Conservation (phyloP, 2,113 vertebrate species). For the Panthera tigris region DNA sequence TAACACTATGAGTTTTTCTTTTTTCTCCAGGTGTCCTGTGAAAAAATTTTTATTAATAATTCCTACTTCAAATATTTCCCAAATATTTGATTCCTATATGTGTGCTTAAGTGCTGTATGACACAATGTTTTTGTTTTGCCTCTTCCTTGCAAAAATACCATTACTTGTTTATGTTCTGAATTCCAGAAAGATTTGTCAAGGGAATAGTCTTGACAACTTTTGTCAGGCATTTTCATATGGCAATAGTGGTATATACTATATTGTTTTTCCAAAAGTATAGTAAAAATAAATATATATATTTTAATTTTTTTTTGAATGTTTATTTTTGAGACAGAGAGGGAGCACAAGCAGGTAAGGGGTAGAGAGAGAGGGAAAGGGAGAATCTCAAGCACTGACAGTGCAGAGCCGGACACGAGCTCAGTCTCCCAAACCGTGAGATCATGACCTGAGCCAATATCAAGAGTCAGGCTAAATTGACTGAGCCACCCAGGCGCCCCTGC, state of each 20-base stretch:
- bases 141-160: neutral
- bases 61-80: neutral
- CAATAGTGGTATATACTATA: neutral
- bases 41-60: neutral
- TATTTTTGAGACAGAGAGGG: too few species aligned
- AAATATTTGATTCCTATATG: neutral
- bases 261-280: neutral
- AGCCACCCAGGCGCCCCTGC: too few species aligned
- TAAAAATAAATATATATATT: neutral
- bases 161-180: neutral
- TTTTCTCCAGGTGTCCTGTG: neutral
- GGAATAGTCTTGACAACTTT: neutral
- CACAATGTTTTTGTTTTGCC: neutral
- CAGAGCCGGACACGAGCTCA: too few species aligned
- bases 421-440: too few species aligned
- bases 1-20: neutral
- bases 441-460: too few species aligned
- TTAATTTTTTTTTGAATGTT: too few species aligned
- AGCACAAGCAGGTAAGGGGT: too few species aligned
- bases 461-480: too few species aligned
- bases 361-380: too few species aligned
- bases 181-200: neutral
- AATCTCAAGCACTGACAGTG: too few species aligned
- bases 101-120: neutral
- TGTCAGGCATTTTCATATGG: neutral